Base-by-base conservation (phyloP, 2,797 vertebrate genomes). In the Sylvia borin region DNA sequence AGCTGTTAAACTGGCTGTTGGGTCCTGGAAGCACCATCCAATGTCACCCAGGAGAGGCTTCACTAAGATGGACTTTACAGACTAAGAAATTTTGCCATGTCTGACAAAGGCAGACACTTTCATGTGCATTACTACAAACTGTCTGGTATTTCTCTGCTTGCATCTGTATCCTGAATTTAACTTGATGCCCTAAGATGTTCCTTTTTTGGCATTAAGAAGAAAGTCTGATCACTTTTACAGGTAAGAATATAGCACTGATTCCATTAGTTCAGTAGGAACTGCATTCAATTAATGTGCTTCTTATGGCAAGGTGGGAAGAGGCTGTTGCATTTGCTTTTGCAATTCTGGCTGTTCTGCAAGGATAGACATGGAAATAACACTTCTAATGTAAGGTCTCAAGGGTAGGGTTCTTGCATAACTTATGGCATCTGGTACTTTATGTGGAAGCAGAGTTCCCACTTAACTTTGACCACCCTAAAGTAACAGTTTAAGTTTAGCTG, bases 81-180 rank as follows among this genome's bases (percentile, higher is more conserved):
- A 45, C 22, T 18, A 70, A 50, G 22, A 58, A 18, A 79, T 67
- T 76, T 64, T 67, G n/a, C 67, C 17, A 20, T 13, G 26, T 42
- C n/a, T 64, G 55, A 88, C 32, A 85, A 79, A 57, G 25, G 48
- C 40, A 91, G 64, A 51, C 24, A 40, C 12, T 83, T 92, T 32
- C 11, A 17, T 0, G 0, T 18, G 8, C 27, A 19, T 55, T 74
- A 65, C 27, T 38, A 61, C 11, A 42, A 58, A 65, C 29, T 45
- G 11, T 16, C 45, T 48, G 8, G 38, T 79, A 50, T 64, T 40
- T 62, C 38, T 87, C 10, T 61, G 65, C 55, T 57, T 73, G 24
- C 38, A 70, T 21, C 47, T 14, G 17, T 85, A 79, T 72, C 24
- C 29, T 72, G 5, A 51, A 15, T 64, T 75, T 81, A 36, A 76